phyloP scores from a whole-genome alignment of 2,888 invertebrate species.

The Andrena praecox region DNA sequence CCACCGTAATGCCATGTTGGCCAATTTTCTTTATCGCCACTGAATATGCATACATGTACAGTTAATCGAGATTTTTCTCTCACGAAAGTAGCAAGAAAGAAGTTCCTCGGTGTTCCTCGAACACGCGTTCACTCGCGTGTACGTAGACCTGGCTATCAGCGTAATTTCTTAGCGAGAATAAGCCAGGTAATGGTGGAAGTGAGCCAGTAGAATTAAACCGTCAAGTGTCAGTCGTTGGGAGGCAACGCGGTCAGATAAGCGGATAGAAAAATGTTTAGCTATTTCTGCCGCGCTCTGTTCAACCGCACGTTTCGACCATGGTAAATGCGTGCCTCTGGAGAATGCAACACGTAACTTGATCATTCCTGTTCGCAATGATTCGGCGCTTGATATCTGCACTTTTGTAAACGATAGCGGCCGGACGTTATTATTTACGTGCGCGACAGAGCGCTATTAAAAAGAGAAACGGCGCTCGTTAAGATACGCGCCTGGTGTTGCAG shows the following conservation, averaged over 20 bases:
- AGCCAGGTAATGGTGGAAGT: constrained; percentile 52
- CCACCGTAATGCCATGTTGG: constrained; percentile 30
- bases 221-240: constrained; percentile 58
- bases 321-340: constrained; percentile 46
- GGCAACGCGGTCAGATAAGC: constrained; percentile 61
- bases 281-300: constrained; percentile 43
- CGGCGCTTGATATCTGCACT: constrained; percentile 18
- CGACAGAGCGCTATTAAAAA: constrained; percentile 33
- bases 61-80: constrained; percentile 70
- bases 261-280: constrained; percentile 65
- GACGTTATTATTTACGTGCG: constrained; percentile 47
- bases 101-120: constrained; percentile 27
- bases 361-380: constrained; percentile 37
- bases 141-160: constrained; percentile 34
- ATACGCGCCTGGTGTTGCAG: constrained; percentile 15
- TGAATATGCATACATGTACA: constrained; percentile 75
- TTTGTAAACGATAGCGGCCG: constrained; percentile 33
- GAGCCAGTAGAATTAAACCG: constrained; percentile 67
- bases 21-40: constrained; percentile 74
- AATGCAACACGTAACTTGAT: constrained; percentile 62
- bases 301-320: constrained; percentile 33
- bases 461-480: constrained; percentile 53
- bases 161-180: constrained; percentile 43
- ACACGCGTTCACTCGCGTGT: constrained; percentile 40
- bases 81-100: constrained; percentile 31